A percentile compares a stretch with the other conserved stretches of the same genome.
phyloP scores from a whole-genome alignment of 2,113 vertebrate species.

The Crotalus helleri region DNA sequence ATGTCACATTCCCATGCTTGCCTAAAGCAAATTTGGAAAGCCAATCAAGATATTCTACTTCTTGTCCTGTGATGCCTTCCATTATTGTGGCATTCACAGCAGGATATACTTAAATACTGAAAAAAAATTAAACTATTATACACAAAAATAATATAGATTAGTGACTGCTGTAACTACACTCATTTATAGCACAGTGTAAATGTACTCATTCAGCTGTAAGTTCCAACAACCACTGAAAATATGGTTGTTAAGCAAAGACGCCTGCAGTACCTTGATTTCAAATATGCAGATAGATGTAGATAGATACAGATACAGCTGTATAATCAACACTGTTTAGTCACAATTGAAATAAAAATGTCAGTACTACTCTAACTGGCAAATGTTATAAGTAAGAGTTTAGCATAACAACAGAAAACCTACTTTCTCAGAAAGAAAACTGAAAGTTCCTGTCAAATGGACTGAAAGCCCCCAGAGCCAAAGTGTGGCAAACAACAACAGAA shows the following conservation, averaged over 20 bases:
- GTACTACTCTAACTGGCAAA: not conserved
- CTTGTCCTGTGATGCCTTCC: not conserved
- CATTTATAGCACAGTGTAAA: not conserved
- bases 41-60: not conserved
- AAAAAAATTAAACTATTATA: not conserved
- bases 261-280: not conserved
- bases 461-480: not conserved
- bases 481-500: too few species aligned
- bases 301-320: not conserved
- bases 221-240: not conserved
- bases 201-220: not conserved
- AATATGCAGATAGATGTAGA: too few species aligned
- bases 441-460: not conserved
- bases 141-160: not conserved
- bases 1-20: not conserved
- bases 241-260: not conserved
- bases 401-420: not conserved
- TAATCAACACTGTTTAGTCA: not conserved
- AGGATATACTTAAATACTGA: not conserved
- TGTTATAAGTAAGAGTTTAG: not conserved
- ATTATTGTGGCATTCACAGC: not conserved
- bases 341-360: slow-evolving; percentile 45
- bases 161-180: not conserved
- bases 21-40: not conserved
- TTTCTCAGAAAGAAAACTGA: not conserved